Base-by-base conservation (phyloP, 2,113 vertebrate species). In the Lagopus leucura region DNA sequence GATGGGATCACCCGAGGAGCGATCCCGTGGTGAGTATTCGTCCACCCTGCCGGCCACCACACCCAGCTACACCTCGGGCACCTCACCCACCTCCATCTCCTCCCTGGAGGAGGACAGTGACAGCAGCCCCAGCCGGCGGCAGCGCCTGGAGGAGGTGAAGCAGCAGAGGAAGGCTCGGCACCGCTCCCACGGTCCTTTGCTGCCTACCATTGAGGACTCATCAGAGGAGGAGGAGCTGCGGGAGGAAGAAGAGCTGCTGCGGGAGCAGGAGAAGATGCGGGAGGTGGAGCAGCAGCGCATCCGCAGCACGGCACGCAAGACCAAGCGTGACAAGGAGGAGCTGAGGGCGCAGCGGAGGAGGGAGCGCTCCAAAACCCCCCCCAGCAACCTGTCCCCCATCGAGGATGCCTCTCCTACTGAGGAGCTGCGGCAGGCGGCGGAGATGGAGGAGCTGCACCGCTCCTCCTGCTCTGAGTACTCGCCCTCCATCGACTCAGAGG, bases 401-500 rank as follows among this genome's bases (percentile, higher is more conserved):
- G 99, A 99, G 91, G 99, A 99, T 2, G 99, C 99, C 66, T 99
- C 99, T 5, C 99, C 99, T 85, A 99, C 99, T 0, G 99, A 99
- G 89, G 99, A 99, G 77, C 97, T 99, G 94, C 98, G 99, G 86
- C 99, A 99, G 94, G 99, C 99, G 0, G 99, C 99, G 0, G 99
- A 99, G 97, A 99, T 99, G 99, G 99, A 99, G 92, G 99, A 99
- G 94, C 98, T 99, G 38, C 99, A 99, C 75, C 98, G 99, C 89
- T 99, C 99, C 18, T 99, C 99, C 57, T 99, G 99, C 96, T 99
- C 99, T 0, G 99, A 99, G 91, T 99, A 99, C 95, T 99, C 99
- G 0, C 99, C 99, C n/a, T 99, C 99, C 22, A 98, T 99, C 18
- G 99, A 99, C 93, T 99, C 99, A 0, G 99, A 99, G 92, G 99